phyloP scores from a whole-genome alignment of 2,888 invertebrate species.

The Archaeoteleia sp. region DNA sequence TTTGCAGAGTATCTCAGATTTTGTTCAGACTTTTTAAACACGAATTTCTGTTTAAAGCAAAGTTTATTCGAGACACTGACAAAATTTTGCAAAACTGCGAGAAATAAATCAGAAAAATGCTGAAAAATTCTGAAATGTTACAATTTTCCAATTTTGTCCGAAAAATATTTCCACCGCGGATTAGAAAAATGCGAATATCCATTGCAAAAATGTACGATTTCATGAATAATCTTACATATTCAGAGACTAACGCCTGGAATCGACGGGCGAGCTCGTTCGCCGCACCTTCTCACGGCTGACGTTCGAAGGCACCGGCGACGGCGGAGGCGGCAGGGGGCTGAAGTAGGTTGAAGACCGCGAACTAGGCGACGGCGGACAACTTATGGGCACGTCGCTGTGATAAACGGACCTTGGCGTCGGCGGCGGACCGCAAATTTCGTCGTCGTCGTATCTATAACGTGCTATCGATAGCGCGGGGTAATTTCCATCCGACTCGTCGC shows the following conservation, averaged over 20 bases:
- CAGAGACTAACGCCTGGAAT: slow-evolving; percentile 26
- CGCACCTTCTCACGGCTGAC: slow-evolving; percentile 46
- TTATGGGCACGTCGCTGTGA: slow-evolving; percentile 81
- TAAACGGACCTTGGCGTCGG: slow-evolving; percentile 86
- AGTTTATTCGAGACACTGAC: too few relatives aligned
- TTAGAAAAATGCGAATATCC: too few relatives aligned
- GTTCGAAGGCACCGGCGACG: slow-evolving; percentile 83
- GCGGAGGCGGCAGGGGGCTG: slow-evolving; percentile 89
- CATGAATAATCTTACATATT: too few relatives aligned
- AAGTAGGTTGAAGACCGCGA: slow-evolving; percentile 87
- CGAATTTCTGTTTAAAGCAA: too few relatives aligned
- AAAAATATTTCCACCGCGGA: too few relatives aligned
- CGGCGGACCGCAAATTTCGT: slow-evolving; percentile 84
- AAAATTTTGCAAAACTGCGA: too few relatives aligned
- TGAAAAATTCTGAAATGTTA: too few relatives aligned
- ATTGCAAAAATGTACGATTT: too few relatives aligned
- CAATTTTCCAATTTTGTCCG: too few relatives aligned
- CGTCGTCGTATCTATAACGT: slow-evolving; percentile 79
- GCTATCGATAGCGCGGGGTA: slow-evolving; percentile 76
- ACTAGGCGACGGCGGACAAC: slow-evolving; percentile 80
- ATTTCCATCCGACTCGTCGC: slow-evolving; percentile 90
- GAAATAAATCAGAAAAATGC: too few relatives aligned
- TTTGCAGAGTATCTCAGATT: too few relatives aligned
- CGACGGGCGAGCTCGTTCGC: slow-evolving; percentile 33
- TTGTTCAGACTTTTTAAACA: too few relatives aligned